Evolutionary conservation across 2,797 vertebrate genomes (phyloP).

Genomic region (Loriculus beryllinus): DNA sequence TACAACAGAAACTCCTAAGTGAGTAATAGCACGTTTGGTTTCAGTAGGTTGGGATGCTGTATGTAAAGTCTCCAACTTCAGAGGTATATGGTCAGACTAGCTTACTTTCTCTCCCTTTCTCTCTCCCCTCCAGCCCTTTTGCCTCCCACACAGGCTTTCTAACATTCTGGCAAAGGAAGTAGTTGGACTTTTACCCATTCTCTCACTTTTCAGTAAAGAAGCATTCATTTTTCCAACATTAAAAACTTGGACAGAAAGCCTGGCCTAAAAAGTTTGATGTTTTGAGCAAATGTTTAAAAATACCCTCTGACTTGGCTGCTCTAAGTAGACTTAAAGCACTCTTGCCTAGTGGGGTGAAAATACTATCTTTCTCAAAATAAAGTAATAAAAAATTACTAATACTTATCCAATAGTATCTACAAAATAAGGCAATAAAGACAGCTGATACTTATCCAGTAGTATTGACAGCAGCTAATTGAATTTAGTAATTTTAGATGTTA

Average conservation of each 20-base stretch:
- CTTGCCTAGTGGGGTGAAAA: not conserved
- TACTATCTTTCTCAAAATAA: not conserved
- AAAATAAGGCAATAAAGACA: not conserved
- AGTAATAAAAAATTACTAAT: not conserved
- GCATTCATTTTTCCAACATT: conserved; percentile 51
- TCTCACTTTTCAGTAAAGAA: conserved; percentile 46
- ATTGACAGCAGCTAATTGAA: not conserved
- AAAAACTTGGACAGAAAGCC: conserved; percentile 35
- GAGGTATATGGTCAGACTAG: not conserved
- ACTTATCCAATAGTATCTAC: not conserved
- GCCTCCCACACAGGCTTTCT: conserved; percentile 43
- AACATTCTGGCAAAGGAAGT: conserved; percentile 33
- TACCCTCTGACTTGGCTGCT: not conserved
- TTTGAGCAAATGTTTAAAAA: conserved; percentile 64
- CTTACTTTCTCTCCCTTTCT: not conserved
- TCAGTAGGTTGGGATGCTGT: conserved; percentile 1
- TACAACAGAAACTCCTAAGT: conserved; percentile 33
- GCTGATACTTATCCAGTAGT: not conserved
- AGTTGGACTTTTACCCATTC: conserved; percentile 54
- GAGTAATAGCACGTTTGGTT: conserved; percentile 29
- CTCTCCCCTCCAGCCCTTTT: not conserved
- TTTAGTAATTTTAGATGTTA: not conserved
- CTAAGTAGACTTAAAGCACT: not conserved
- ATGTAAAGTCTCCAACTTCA: not conserved
- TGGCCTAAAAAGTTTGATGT: conserved; percentile 24